Evolutionary conservation across 2,113 vertebrate genomes (phyloP).

Genomic region (Takifugu flavidus): DNA sequence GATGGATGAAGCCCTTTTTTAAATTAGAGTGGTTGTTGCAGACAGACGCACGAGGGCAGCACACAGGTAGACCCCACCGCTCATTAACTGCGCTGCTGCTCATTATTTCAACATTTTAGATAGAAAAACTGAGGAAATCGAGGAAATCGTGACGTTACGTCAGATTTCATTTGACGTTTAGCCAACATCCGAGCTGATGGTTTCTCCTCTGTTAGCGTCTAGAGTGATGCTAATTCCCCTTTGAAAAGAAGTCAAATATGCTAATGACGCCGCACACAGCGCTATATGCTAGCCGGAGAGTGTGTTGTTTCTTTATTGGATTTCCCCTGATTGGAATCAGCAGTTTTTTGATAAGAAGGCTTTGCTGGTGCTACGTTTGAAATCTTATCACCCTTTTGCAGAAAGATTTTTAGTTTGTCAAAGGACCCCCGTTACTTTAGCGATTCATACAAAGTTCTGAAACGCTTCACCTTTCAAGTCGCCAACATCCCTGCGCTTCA

Average conservation of each 20-base stretch:
- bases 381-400: constrained; percentile 27
- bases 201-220: too few relatives aligned
- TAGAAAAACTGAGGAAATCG: too few relatives aligned
- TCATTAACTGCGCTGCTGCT: too few relatives aligned
- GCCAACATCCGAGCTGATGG: too few relatives aligned
- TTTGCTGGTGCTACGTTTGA: constrained; percentile 34
- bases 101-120: too few relatives aligned
- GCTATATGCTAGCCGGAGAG: not conserved
- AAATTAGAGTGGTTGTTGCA: too few relatives aligned
- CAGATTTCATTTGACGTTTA: too few relatives aligned
- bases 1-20: too few relatives aligned
- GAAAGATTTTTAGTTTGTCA: constrained; percentile 32
- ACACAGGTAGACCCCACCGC: too few relatives aligned
- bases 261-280: not conserved
- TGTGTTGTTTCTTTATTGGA: constrained; percentile 36
- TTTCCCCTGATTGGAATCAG: constrained; percentile 38
- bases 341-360: constrained; percentile 12
- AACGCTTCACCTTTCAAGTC: constrained; percentile 45
- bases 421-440: constrained; percentile 35
- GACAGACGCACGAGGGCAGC: too few relatives aligned
- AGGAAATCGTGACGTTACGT: too few relatives aligned
- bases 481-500: constrained; percentile 25
- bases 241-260: not conserved
- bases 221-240: not conserved
- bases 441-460: constrained; percentile 38